A percentile compares a stretch with the other conserved stretches of the same genome.
Evolutionary conservation across 2,888 invertebrate genomes (phyloP).

Genomic region (Mythimna impura): DNA sequence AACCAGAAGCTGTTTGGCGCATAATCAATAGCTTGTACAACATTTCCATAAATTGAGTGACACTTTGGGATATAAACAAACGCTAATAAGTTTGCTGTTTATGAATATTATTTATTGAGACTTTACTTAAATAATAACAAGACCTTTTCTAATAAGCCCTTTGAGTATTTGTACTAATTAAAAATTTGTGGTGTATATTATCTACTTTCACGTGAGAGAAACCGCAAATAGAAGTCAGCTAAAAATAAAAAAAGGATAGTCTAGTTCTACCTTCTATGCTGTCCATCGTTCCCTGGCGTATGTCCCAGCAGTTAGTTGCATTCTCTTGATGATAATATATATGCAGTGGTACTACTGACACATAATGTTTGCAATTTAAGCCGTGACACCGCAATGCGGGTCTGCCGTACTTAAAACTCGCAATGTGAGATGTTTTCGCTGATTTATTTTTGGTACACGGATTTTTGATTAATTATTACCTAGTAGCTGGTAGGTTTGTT

Average conservation of each 20-base stretch:
- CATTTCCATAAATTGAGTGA: no score
- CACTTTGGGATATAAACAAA: no score
- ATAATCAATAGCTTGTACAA: no score
- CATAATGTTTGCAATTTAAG: constrained; percentile 74
- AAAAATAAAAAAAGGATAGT: not conserved
- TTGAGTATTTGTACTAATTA: no score
- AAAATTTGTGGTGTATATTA: no score
- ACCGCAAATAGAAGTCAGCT: no score
- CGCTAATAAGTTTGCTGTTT: no score
- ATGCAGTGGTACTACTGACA: constrained; percentile 68
- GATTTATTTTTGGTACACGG: constrained; percentile 56
- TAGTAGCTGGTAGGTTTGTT: constrained; percentile 6
- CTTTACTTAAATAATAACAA: no score
- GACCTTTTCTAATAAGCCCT: no score
- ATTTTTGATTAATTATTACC: constrained; percentile 40
- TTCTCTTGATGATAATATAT: constrained; percentile 77
- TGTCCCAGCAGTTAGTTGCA: constrained; percentile 67
- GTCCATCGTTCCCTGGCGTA: constrained; percentile 17
- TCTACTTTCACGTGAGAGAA: no score
- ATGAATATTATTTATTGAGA: no score
- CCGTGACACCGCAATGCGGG: constrained; percentile 81
- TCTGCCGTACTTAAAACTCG: constrained; percentile 70
- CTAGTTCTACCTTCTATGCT: not conserved
- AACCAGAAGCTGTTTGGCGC: no score
- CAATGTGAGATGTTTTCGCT: constrained; percentile 45